Base-by-base conservation (phyloP, 2,113 vertebrate genomes). In the Cavia porcellus region DNA sequence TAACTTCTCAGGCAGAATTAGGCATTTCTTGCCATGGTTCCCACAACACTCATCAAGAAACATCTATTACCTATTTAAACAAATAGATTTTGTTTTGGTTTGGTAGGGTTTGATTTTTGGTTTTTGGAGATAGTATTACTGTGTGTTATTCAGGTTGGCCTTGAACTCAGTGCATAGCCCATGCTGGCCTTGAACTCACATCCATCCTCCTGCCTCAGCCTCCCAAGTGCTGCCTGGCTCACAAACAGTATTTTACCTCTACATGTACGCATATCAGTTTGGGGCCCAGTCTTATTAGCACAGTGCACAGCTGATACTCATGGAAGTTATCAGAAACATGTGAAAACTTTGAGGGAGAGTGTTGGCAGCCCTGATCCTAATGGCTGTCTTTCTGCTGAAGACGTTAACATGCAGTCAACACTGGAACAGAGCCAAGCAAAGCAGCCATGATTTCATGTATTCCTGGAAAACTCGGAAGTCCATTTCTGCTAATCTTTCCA, bases 401-500 rank as follows among this genome's bases (percentile, higher is more conserved):
- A 88, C 74, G 50, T 68, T 93, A 74, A 81, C 24, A 50, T 75
- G 70, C 47, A 50, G 77, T 74, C 80, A 42, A 52, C 64, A 17
- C 20, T 20, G 84, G 47, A 75, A 90, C 35, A 91, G 35, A 96
- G 50, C 24, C 42, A 81, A 89, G 77, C 47, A 89, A 84, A 74
- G 62, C 47, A 93, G 42, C 24, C 85, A 12, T 42, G 55, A 32
- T 72, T 93, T 72, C 25, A 28, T 13, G n/a, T 85, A 57, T 85
- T 95, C 52, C 25, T 62, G 35, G 42, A 62, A 95, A 85, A n/a
- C 5, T 50, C 25, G 13, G 4, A 66, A 25, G 35, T 72, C 70
- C 68, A 84, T 84, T 87, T 93, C n/a, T 81, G 90, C 85, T 96
- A 3, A 85, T 42, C 59, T 89, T 88, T 88, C 80, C 75, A 72